A percentile compares a stretch with the other conserved stretches of the same genome.
Evolutionary conservation across 37 sponge, comb jelly and placozoan genomes (phyloP).

Genomic region (Agelas oroides): DNA sequence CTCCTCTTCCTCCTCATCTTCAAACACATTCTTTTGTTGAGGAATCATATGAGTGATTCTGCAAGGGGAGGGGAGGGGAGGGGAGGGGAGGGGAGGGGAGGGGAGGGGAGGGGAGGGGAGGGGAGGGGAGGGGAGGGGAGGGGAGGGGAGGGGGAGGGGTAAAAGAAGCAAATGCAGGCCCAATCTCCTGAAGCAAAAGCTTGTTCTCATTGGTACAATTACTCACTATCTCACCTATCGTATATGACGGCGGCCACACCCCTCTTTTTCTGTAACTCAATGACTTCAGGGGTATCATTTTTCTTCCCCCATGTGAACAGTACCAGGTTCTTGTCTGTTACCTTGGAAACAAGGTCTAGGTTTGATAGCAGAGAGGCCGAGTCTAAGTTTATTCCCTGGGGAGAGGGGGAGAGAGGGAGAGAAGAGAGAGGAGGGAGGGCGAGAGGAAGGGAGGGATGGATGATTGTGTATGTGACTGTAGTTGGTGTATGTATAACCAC

Average conservation of each 20-base stretch:
- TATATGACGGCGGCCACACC: conserved; percentile 45
- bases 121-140: no score
- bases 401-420: conserved; percentile 11
- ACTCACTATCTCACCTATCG: conserved; percentile 18
- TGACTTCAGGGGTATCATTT: conserved; percentile 16
- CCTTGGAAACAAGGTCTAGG: not conserved
- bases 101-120: no score
- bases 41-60: not conserved
- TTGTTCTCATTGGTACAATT: no score
- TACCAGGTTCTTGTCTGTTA: conserved; percentile 3
- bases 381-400: not conserved
- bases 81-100: no score
- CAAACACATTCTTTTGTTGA: conserved; percentile 17
- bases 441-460: conserved; percentile 18
- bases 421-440: conserved; percentile 4
- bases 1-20: conserved; percentile 15
- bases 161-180: no score
- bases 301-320: conserved; percentile 45
- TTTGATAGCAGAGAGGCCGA: conserved; percentile 1
- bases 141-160: no score
- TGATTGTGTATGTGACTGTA: no score
- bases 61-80: no score
- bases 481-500: no score
- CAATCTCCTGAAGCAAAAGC: no score
- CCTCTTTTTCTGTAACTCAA: conserved; percentile 9